These are phyloP conservation scores for Brachyrhaphis roseni DNA, from an alignment of 2,797 vertebrate genomes.

Conservation along the genomic window DNA sequence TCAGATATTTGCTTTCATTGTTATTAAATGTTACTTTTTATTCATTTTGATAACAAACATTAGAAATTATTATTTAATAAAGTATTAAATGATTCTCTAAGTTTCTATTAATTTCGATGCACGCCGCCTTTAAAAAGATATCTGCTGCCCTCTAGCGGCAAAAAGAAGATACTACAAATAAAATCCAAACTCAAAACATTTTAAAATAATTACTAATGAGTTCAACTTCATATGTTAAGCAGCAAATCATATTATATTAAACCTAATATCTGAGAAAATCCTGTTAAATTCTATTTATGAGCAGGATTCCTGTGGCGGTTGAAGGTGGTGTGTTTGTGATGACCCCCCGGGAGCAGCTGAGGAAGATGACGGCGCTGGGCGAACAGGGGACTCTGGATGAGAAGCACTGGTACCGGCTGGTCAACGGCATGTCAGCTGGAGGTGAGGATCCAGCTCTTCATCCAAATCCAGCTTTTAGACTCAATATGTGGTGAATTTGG, in stretches of 20 bases:
- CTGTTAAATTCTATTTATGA: background rate
- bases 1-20: background rate
- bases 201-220: background rate
- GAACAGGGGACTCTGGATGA: slow-evolving; percentile 87
- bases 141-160: slow-evolving; percentile 36
- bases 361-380: slow-evolving; percentile 87
- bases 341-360: slow-evolving; percentile 89
- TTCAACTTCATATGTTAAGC: background rate
- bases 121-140: background rate
- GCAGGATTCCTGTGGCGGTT: slow-evolving; percentile 39
- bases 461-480: background rate
- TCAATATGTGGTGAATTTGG: background rate
- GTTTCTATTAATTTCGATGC: background rate
- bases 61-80: background rate
- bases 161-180: slow-evolving; percentile 9
- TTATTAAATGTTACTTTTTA: background rate
- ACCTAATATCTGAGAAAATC: background rate
- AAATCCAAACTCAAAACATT: background rate
- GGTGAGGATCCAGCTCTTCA: slow-evolving; percentile 71
- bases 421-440: slow-evolving; percentile 88
- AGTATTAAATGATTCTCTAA: background rate
- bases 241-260: background rate
- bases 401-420: slow-evolving; percentile 88
- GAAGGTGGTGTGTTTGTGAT: slow-evolving; percentile 76
- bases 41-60: background rate